phyloP scores from a whole-genome alignment of 2,888 invertebrate species.

The Apeira syringaria region DNA sequence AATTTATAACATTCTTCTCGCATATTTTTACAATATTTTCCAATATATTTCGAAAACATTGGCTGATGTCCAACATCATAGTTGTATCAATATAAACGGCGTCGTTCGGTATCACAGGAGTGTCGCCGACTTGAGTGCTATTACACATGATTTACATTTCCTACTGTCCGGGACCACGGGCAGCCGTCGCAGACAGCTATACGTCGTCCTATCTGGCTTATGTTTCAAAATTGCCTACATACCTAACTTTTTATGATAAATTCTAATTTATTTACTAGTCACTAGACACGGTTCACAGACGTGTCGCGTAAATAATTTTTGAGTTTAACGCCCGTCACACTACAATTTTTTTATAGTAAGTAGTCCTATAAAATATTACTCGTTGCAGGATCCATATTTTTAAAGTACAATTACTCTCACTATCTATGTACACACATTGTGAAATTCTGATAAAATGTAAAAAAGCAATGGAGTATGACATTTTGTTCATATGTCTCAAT shows the following conservation, averaged over 20 bases:
- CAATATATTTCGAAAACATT: conserved; percentile 60
- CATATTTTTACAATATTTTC: conserved; percentile 36
- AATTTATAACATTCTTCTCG: conserved; percentile 15
- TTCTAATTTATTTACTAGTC: too few relatives aligned
- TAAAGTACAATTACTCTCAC: too few relatives aligned
- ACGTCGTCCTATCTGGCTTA: conserved; percentile 15
- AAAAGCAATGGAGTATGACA: too few relatives aligned
- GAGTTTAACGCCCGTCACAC: neutral
- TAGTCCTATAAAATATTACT: too few relatives aligned
- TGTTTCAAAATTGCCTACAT: conserved; percentile 5
- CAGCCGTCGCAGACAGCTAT: conserved; percentile 21
- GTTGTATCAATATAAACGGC: conserved; percentile 58
- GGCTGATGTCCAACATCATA: conserved; percentile 60
- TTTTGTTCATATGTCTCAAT: too few relatives aligned
- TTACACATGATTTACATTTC: conserved; percentile 65
- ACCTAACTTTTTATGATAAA: too few relatives aligned
- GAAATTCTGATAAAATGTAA: too few relatives aligned
- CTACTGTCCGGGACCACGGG: conserved; percentile 43
- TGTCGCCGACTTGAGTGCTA: conserved; percentile 59
- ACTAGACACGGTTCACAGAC: too few relatives aligned
- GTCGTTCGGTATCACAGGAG: conserved; percentile 55
- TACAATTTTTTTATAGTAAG: too few relatives aligned
- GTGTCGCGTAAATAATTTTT: neutral
- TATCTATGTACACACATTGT: too few relatives aligned
- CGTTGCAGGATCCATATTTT: too few relatives aligned